These are phyloP conservation scores for Drosophila repletoides DNA, from an alignment of 1,140 invertebrate species.

Conservation along the genomic window DNA sequence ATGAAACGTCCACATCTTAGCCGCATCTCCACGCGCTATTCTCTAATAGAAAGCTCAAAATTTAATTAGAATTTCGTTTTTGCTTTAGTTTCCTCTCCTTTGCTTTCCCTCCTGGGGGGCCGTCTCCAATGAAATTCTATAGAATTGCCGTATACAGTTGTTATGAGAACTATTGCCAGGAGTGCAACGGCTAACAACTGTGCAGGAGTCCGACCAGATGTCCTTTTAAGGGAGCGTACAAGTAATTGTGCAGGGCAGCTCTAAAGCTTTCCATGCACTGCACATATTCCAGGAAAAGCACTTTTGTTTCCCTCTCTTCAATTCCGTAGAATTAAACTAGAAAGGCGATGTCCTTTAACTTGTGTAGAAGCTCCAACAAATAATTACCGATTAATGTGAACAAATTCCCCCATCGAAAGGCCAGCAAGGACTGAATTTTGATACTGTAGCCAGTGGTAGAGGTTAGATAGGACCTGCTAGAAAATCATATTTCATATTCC, in stretches of 20 bases:
- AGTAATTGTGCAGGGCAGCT: too few relatives aligned
- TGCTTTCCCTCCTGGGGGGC: conserved; percentile 8
- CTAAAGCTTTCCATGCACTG: too few relatives aligned
- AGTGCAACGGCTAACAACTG: too few relatives aligned
- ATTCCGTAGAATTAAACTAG: too few relatives aligned
- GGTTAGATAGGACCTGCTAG: too few relatives aligned
- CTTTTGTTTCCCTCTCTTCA: too few relatives aligned
- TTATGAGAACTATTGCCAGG: neutral
- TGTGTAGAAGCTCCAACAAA: conserved; percentile 43
- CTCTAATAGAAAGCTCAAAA: conserved; percentile 46
- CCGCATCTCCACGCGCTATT: neutral
- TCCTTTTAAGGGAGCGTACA: too few relatives aligned
- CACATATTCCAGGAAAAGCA: too few relatives aligned
- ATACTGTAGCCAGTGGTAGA: too few relatives aligned
- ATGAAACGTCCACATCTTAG: neutral
- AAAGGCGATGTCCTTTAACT: too few relatives aligned
- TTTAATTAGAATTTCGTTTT: conserved; percentile 55
- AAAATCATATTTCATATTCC: too few relatives aligned
- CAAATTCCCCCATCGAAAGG: conserved; percentile 45
- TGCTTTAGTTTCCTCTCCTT: conserved; percentile 17
- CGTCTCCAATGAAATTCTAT: conserved; percentile 17
- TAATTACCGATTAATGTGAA: conserved; percentile 57
- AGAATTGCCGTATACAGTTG: neutral
- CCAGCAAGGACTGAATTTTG: too few relatives aligned
- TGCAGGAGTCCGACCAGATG: neutral